Percentiles rank a stretch among this genome's conserved stretches.
Evolutionary conservation across 2,888 invertebrate species (phyloP).

Genomic region (Theretra japonica): DNA sequence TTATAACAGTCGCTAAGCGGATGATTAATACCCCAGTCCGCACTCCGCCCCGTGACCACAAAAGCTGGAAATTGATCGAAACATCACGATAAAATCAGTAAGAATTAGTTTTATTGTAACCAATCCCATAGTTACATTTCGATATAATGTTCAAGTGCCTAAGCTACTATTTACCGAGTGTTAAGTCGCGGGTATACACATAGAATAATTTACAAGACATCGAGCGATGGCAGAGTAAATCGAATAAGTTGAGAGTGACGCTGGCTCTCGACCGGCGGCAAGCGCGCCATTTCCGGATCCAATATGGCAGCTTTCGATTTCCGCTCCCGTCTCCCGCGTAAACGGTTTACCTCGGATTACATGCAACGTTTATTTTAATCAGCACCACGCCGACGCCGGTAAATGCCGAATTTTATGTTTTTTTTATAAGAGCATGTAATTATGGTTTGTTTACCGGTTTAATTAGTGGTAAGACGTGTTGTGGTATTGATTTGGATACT

Average conservation of each 20-base stretch:
- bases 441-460: not conserved
- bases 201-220: slow-evolving; percentile 30
- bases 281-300: slow-evolving; percentile 76
- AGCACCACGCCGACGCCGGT: not conserved
- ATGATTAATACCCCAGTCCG: too few relatives aligned
- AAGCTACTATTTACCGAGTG: not conserved
- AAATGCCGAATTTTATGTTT: slow-evolving; percentile 13
- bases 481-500: not conserved
- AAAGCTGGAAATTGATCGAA: too few relatives aligned
- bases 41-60: too few relatives aligned
- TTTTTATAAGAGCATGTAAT: not conserved
- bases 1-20: too few relatives aligned
- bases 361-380: slow-evolving; percentile 71
- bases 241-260: slow-evolving; percentile 45
- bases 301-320: slow-evolving; percentile 82
- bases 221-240: slow-evolving; percentile 38
- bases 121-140: too few relatives aligned
- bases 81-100: too few relatives aligned
- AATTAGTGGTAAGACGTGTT: not conserved
- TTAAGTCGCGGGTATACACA: not conserved
- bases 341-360: slow-evolving; percentile 75
- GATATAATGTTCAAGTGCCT: not conserved
- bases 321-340: slow-evolving; percentile 71
- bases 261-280: slow-evolving; percentile 46
- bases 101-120: too few relatives aligned